Evolutionary conservation across 2,888 invertebrate genomes (phyloP), one percentile per base, ranked within the genome.

Genomic region (Dasypogon diadema): DNA sequence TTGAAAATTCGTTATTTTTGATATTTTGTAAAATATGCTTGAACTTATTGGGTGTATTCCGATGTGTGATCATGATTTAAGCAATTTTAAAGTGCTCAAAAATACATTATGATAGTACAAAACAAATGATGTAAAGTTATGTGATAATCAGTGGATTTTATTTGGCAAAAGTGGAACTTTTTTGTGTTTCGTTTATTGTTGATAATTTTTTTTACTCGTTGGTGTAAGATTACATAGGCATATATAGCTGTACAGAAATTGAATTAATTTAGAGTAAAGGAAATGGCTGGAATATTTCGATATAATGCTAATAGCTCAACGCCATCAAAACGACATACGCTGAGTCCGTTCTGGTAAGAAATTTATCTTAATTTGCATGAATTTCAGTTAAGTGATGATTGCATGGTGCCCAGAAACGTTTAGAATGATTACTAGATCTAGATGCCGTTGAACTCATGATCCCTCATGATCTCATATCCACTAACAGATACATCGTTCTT

Each of bases 251-350:
- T 42, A 12, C 42, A 42, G 3, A 12, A 42, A 12, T 42, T 42
- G 60, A 70, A 26, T 56, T 56, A 56, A 12, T 24, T 26, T 56
- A 24, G 22, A 22, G 34, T 5, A 58, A 42, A 18, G 22, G 77
- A 83, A 78, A 85, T 86, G 86, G 81, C 86, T 79, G 84, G 85
- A 78, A 81, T 86, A 79, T 86, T 83, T 82, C 84, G 85, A 77
- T 82, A 81, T 74, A 81, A 82, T 77, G 81, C 82, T 68, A 75
- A 79, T 77, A 79, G 81, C 80, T 79, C 82, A 74, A 81, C 84
- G 74, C 83, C 83, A 22, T 80, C 81, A 63, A 84, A 84, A 80
- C 82, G 85, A 2, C 81, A 80, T 76, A 83, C 86, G 56, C 78
- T 83, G 75, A 81, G 81, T 80, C 81, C 83, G 72, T 82, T 84